Conservation (phyloP, 2,113 vertebrate genomes). For the Suncus etruscus region DNA sequence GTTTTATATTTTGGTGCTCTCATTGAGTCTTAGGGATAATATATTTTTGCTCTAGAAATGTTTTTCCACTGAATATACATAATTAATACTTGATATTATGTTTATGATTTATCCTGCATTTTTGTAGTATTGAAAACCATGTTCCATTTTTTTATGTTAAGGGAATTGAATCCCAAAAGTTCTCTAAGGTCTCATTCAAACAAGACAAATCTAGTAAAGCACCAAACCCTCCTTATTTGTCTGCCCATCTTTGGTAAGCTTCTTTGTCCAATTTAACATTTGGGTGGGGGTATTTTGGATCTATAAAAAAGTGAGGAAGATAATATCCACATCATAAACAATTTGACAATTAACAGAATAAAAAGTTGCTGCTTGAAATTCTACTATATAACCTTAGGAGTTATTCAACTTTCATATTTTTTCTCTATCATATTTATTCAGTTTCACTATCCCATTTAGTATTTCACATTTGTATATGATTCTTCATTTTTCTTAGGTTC, state of each 20-base stretch:
- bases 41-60: background rate
- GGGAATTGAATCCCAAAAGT: background rate
- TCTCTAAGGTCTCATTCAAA: background rate
- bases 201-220: background rate
- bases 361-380: background rate
- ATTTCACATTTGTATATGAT: too few species aligned
- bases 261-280: background rate
- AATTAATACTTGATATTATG: background rate
- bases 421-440: background rate
- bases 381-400: background rate
- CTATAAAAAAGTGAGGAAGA: background rate
- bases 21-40: background rate
- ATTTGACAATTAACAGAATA: background rate
- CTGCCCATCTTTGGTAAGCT: background rate
- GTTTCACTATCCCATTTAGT: background rate
- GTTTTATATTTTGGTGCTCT: background rate
- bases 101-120: background rate
- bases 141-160: background rate
- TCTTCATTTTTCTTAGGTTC: background rate
- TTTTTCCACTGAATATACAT: background rate
- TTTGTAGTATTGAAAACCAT: background rate
- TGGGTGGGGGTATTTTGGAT: background rate
- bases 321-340: background rate
- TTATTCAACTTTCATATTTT: background rate
- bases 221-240: background rate